Evolutionary conservation across 2,888 invertebrate genomes (phyloP), one percentile per base, ranked within the genome.

Genomic region (Esperia sulphurella): DNA sequence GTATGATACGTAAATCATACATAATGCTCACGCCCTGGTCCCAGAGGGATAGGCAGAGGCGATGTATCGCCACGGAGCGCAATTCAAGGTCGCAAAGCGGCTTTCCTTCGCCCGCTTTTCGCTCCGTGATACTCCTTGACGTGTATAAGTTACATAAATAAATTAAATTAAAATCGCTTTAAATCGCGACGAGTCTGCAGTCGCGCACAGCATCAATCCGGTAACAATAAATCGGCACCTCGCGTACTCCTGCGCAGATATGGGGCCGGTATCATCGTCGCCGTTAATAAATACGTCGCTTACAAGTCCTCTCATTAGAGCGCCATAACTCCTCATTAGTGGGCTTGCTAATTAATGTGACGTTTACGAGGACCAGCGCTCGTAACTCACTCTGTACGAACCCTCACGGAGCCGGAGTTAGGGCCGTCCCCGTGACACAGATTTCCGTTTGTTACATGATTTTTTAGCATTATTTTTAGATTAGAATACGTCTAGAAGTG

Each of bases 251-350:
- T 5, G 21, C 21, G 21, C 21, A 21, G 21, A 21, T 21, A 33
- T 33, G 10, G 10, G n/a, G 35, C 35, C 33, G 31, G 14, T 33
- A 29, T n/a, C 14, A 42, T 38, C 46, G 56, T 21, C 56, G 51
- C 60, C 56, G 59, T 67, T 68, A 72, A 73, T 78, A 78, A 77
- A 83, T 83, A 82, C 78, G 73, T 76, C 77, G 69, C 65, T 69
- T 74, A 75, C 74, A 72, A 79, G 79, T 81, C 80, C 77, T 77
- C 83, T 88, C 86, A 87, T 88, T 88, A 87, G 83, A 80, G 78
- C 73, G 74, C 84, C 83, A 87, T 88, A 88, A 88, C 83, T 89
- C 83, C 86, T 88, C 88, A 89, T 89, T 89, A 89, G 86, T 68
- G 82, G 79, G 69, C 77, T 80, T 81, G 85, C 85, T 87, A 88